phyloP scores from a whole-genome alignment of 30 jellyfish, hydroid and myxozoan genomes.

The Nemopilema nomurai region DNA sequence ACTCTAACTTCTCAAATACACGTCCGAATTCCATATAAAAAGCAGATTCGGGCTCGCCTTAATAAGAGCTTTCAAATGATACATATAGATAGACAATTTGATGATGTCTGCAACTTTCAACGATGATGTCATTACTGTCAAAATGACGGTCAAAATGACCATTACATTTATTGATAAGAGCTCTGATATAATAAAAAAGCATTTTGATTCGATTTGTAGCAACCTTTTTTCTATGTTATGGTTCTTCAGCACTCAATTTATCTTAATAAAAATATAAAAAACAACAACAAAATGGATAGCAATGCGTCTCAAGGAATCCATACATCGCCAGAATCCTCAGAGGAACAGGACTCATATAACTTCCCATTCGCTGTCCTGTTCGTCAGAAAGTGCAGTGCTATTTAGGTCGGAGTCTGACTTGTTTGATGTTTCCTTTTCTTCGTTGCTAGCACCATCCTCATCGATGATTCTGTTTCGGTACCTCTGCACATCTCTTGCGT shows the following conservation, averaged over 20 bases:
- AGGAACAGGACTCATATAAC: slow-evolving; percentile 40
- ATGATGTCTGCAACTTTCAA: neutral
- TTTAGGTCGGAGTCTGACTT: slow-evolving; percentile 31
- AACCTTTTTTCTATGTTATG: neutral
- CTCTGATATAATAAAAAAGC: neutral
- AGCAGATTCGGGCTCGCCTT: slow-evolving; percentile 35
- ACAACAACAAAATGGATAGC: neutral
- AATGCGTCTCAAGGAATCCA: slow-evolving; percentile 54
- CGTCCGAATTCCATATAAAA: slow-evolving; percentile 20
- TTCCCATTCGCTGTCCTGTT: slow-evolving; percentile 59
- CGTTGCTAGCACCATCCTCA: slow-evolving; percentile 18
- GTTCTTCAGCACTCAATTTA: slow-evolving; percentile 5
- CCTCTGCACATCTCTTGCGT: slow-evolving; percentile 49
- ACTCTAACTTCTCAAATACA: slow-evolving; percentile 3
- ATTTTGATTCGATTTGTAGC: neutral
- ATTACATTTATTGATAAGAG: neutral
- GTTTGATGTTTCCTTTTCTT: slow-evolving; percentile 46
- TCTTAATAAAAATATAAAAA: neutral
- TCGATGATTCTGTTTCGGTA: slow-evolving; percentile 11
- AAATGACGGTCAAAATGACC: neutral
- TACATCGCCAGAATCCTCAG: slow-evolving; percentile 56
- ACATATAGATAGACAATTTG: slow-evolving; percentile 4
- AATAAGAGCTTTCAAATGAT: slow-evolving; percentile 14
- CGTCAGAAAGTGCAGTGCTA: slow-evolving; percentile 40
- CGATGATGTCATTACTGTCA: slow-evolving; percentile 1